Evolutionary conservation across 1,140 invertebrate species (phyloP), one percentile per base, ranked within the genome.

Genomic region (Melipona quadrifasciata): DNA sequence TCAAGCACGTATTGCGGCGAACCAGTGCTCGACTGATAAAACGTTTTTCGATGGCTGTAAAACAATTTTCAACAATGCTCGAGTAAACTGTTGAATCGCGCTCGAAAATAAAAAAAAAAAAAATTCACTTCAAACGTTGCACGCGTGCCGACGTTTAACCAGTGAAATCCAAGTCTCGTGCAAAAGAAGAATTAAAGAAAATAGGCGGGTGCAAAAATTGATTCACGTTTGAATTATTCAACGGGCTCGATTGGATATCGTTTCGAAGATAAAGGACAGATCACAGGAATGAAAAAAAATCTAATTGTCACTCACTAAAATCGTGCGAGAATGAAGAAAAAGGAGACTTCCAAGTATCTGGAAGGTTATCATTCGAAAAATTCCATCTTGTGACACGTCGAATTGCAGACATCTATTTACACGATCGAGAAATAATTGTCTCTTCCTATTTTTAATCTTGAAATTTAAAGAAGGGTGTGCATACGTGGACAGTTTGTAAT

Each of bases 221-320:
- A 24, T 2, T 6, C n/a, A 55, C 12, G 53, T 34, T 55, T 3
- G n/a, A 19, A n/a, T 87, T 87, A 87, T 80, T 84, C 83, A 61
- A 58, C 58, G 68, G 55, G 70, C 73, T 68, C 82, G 88, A 89
- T 86, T 58, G 77, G 73, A 84, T 85, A 51, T 73, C 79, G 78
- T 67, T 57, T 24, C 31, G 47, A 67, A 34, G 82, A 82, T 82
- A 85, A 89, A 85, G 77, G 87, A 90, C 82, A 82, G 78, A 87
- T 89, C 88, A 85, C 84, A 17, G 24, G 65, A 55, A 77, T 78
- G 86, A 89, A 90, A 80, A n/a, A 85, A 82, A 89, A 72, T 86
- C 82, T 76, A 47, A 47, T 47, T 47, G 39, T 47, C 39, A 8
- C 39, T 47, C 6, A 8, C 39, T 84, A 84, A 84, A 84, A 65